Percentiles rank a stretch among this genome's conserved stretches.
phyloP scores from a whole-genome alignment of 2,888 invertebrate species.

The Venustoraphidia nigricollis region DNA sequence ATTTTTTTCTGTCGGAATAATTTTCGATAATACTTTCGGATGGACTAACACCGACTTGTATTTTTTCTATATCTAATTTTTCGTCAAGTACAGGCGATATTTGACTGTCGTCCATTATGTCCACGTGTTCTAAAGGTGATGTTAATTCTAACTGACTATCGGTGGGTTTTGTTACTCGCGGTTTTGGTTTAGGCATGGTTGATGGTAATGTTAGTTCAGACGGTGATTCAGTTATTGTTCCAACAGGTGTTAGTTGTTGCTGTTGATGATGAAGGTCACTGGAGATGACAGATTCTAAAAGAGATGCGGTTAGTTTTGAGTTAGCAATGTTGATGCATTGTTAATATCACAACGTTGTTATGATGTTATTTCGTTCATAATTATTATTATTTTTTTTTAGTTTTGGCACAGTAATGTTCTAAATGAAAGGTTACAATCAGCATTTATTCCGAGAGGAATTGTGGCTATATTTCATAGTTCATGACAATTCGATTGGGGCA shows the following conservation, averaged over 20 bases:
- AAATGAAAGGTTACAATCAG: too few relatives aligned
- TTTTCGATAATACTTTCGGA: conserved; percentile 21
- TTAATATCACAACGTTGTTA: too few relatives aligned
- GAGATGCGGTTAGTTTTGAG: conserved; percentile 24
- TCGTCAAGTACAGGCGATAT: conserved; percentile 22
- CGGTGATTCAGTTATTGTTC: conserved; percentile 17
- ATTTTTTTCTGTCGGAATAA: conserved; percentile 32
- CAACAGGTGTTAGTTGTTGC: conserved; percentile 7
- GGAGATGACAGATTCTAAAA: conserved; percentile 27
- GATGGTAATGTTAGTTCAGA: conserved; percentile 21
- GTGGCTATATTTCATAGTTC: too few relatives aligned
- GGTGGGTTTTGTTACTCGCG: conserved; percentile 24
- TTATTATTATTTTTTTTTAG: too few relatives aligned
- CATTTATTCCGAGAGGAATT: too few relatives aligned
- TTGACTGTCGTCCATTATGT: conserved; percentile 7
- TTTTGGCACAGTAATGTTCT: too few relatives aligned
- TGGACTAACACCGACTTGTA: conserved; percentile 7
- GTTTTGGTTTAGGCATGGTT: conserved; percentile 32
- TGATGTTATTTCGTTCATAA: too few relatives aligned
- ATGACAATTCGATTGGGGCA: too few relatives aligned
- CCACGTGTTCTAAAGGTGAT: not conserved
- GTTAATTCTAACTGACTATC: conserved; percentile 15
- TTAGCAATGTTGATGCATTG: conserved; percentile 17
- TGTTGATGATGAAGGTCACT: conserved; percentile 20
- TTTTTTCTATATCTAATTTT: conserved; percentile 18